Base-by-base conservation (phyloP, 2,797 vertebrate species). In the Salmo trutta region DNA sequence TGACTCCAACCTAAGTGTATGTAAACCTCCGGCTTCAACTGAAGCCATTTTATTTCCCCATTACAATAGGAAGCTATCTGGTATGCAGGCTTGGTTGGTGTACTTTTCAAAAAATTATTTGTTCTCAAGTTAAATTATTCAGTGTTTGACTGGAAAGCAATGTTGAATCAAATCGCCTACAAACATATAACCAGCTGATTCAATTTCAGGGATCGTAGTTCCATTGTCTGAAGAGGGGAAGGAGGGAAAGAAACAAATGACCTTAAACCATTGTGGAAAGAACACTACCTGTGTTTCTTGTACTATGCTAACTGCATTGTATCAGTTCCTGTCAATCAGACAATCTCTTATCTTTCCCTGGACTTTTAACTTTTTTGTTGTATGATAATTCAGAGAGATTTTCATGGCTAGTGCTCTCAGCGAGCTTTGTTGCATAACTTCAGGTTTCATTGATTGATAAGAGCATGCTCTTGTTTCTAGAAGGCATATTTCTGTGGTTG, bases 391-490 rank as follows among this genome's bases (percentile, higher is more conserved):
- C 83, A 70, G 77, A 62, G 77, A 88, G 87, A 87, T 89, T 85
- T 84, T 64, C 76, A 80, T 51, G 73, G 78, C 69, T 64, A 33
- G 80, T 69, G 75, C 73, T 72, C 47, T 75, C 70, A 75, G 75
- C 52, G 75, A 81, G 10, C 76, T 89, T 86, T 89, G 85, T 84
- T 79, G 70, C 85, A 86, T 64, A 75, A 92, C 83, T 91, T 90
- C 84, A 82, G 77, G 73, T 62, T 80, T 82, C 76, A 82, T 80
- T 87, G 82, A 85, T 52, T 65, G 90, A 94, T 91, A 89, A 88
- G 78, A 90, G 33, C 10, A 68, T 72, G 76, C 65, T 80, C 52
- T 88, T 89, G 78, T 89, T 86, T 83, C 21, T 73, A 68, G 56
- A 78, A 77, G 74, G 73, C 87, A 33, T 93, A 87, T 85, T 91